Evolutionary conservation across 2,113 vertebrate species (phyloP), one percentile per base, ranked within the genome.

Genomic region (Suncus etruscus): DNA sequence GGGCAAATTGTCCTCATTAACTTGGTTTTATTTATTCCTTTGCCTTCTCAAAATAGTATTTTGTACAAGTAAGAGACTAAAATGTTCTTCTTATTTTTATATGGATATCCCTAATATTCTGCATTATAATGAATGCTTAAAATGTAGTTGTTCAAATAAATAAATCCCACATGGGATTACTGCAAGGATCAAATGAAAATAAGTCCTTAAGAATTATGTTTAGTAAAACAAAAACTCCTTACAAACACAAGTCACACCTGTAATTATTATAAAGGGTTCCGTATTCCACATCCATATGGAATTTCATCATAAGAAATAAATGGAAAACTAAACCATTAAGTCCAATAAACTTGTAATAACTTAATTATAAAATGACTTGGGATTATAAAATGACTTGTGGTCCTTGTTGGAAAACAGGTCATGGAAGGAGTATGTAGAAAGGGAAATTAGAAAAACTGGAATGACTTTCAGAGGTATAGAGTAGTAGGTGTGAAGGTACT

Each of bases 71-170:
- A 76, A 18, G 4, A 92, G 8, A 74, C 3, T 14, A 45, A 89
- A 83, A 73, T 47, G 8, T 27, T 8, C 12, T 48, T 6, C 45
- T 88, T 18, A 78, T 58, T 90, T 92, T 85, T 81, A 31, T 88
- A 68, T 51, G 69, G 81, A 4, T 74, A 29, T 66, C 11, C 24
- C 12, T 66, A 87, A 27, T 8, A 50, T 1, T 77, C 31, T 45
- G 25, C 7, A 48, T 82, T 15, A 20, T 39, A 65, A 58, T 18
- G 82, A 22, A 90, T 78, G 8, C 24, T 85, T 87, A 48, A 83
- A 83, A 51, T 61, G 80, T 72, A n/a, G 61, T 92, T 89, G 6
- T 45, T 84, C 58, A 45, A 93, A 50, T 92, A 84, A 80, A 32
- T 82, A 80, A 92, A 48, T 86, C 20, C 20, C 45, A 51, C 25